Evolutionary conservation across 2,888 invertebrate genomes (phyloP).

Genomic region (Gonocerus acuteangulatus): DNA sequence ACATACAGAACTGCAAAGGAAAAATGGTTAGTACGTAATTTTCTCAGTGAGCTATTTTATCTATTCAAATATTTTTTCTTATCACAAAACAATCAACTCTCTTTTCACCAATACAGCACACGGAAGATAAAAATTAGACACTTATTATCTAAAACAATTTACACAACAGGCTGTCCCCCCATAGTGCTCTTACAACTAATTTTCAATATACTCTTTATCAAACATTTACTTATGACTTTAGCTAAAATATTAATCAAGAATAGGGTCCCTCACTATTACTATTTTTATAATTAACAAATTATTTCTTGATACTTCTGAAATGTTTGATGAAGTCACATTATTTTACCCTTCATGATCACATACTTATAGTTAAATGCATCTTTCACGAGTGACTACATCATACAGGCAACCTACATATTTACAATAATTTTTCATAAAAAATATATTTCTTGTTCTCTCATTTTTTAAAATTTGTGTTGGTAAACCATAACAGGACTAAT

Average conservation of each 20-base stretch:
- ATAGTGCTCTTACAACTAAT: neutral
- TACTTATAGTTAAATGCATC: neutral
- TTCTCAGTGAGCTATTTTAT: too few relatives aligned
- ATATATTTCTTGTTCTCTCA: too few relatives aligned
- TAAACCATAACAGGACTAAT: too few relatives aligned
- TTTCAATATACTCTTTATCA: neutral
- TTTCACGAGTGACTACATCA: neutral
- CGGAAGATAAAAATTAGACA: too few relatives aligned
- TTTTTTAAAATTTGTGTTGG: too few relatives aligned
- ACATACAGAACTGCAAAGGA: too few relatives aligned
- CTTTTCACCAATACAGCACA: too few relatives aligned
- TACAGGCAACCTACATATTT: neutral
- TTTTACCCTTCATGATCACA: neutral
- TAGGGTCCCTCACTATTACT: slow-evolving; percentile 16
- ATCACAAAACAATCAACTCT: too few relatives aligned
- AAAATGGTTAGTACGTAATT: too few relatives aligned
- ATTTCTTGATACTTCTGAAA: neutral
- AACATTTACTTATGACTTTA: neutral
- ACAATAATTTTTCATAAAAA: neutral
- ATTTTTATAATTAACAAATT: neutral
- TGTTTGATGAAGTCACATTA: neutral
- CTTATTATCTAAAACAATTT: too few relatives aligned
- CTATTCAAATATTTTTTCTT: too few relatives aligned
- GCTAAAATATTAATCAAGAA: slow-evolving; percentile 8
- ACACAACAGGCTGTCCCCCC: neutral